Percentiles rank a stretch among this genome's conserved stretches.
phyloP scores from a whole-genome alignment of 2,113 vertebrate species.

The Neodon shergylaensis region DNA sequence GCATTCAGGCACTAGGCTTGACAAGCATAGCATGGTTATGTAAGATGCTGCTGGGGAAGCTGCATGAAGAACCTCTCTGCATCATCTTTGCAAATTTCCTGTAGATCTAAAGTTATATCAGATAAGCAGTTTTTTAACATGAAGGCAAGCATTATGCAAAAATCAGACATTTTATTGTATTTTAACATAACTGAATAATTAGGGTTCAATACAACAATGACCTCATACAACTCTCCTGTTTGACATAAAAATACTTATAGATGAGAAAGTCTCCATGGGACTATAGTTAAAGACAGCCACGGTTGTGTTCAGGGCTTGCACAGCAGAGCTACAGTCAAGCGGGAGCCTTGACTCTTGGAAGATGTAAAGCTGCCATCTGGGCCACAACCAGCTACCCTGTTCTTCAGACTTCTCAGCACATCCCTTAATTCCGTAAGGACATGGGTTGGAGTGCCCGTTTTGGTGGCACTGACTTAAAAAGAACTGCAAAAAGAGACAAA shows the following conservation, averaged over 20 bases:
- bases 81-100: not conserved
- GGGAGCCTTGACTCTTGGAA: not conserved
- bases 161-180: conserved; percentile 66
- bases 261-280: not conserved
- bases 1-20: not conserved
- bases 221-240: conserved; percentile 34
- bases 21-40: not conserved
- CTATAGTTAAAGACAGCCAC: not conserved
- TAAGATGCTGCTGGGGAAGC: not conserved
- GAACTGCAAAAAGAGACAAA: conserved; percentile 47
- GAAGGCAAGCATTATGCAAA: not conserved
- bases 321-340: not conserved
- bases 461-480: not conserved
- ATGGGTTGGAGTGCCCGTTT: not conserved
- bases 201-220: conserved; percentile 43
- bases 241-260: conserved; percentile 17
- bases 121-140: not conserved
- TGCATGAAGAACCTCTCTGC: not conserved
- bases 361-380: not conserved
- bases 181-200: conserved; percentile 42
- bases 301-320: not conserved
- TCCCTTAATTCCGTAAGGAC: conserved; percentile 45
- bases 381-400: not conserved
- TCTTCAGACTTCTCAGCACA: not conserved
- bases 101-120: not conserved